Evolutionary conservation across 2,797 vertebrate species (phyloP), one percentile per base, ranked within the genome.

Genomic region (Lophotriccus pileatus): DNA sequence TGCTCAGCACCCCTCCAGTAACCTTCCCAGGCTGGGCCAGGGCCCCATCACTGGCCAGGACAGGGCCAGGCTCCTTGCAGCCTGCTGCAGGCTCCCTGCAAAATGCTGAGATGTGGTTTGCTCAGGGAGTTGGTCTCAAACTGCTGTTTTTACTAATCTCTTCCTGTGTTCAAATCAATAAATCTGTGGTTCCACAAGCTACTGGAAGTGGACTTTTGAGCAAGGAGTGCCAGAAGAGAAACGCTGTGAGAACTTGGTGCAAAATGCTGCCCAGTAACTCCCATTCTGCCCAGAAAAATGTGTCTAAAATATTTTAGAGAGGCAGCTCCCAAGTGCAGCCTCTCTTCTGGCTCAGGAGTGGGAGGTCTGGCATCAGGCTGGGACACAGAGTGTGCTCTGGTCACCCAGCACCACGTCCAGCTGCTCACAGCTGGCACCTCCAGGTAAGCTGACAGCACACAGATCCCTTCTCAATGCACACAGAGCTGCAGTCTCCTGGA

Each of bases 241-340:
- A 44, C 1, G 0, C 77, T 9, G 16, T 0, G 59, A 84, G 74
- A 66, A 58, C 16, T 27, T 0, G 2, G n/a, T 37, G 47, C 14
- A n/a, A 86, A 92, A 74, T 1, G 18, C 49, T 83, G 41, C 68
- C 41, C 1, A 7, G 64, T 44, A 69, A 34, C 36, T 43, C 17
- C 79, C 50, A 22, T 47, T 25, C 50, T 62, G 58, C 27, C 19
- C 32, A 46, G 55, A 55, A 76, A 86, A 95, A 87, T 0, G 7
- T 1, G 5, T 14, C 56, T 56, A 62, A 32, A 86, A 17, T 27
- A 47, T 27, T 68, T 10, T 14, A 7, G 8, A 85, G 59, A 44
- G 49, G 37, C 76, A 87, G 30, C 17, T 32, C 37, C 23, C 10
- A 23, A 4, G 56, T 3, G 39, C 43, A 62, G 64, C 20, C n/a